phyloP scores from a whole-genome alignment of 92 coral and sea anemone species.

The Phenganax stokvisi region DNA sequence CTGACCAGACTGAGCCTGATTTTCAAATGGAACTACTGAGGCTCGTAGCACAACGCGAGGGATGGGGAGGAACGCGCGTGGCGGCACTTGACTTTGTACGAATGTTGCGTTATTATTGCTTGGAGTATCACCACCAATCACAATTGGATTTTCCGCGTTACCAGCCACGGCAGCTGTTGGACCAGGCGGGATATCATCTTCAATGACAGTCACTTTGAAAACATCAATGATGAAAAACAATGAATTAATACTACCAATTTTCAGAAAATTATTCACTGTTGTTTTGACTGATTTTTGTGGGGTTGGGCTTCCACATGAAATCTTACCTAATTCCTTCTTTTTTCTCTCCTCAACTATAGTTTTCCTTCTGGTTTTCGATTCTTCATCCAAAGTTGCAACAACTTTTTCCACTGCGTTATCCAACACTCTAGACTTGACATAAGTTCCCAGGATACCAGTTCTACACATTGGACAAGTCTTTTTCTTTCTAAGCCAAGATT shows the following conservation, averaged over 20 bases:
- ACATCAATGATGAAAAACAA: slow-evolving; percentile 10
- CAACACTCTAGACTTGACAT: slow-evolving; percentile 84
- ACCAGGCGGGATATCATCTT: slow-evolving; percentile 33
- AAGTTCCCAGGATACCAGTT: slow-evolving; percentile 60
- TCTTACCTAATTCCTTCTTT: slow-evolving; percentile 83
- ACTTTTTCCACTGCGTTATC: slow-evolving; percentile 94
- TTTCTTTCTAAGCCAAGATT: slow-evolving; percentile 81
- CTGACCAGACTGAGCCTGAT: slow-evolving; percentile 14
- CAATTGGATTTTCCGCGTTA: slow-evolving; percentile 23
- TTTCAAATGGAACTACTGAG: slow-evolving; percentile 14
- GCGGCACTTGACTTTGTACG: slow-evolving; percentile 7
- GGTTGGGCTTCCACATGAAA: slow-evolving; percentile 5
- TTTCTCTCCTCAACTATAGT: slow-evolving; percentile 77
- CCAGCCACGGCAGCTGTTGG: background rate
- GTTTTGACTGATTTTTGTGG: no score
- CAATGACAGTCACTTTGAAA: slow-evolving; percentile 32
- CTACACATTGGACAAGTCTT: slow-evolving; percentile 93
- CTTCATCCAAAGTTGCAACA: slow-evolving; percentile 91
- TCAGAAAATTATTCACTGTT: no score
- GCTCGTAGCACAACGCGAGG: background rate
- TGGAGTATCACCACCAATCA: background rate
- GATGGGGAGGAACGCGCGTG: background rate
- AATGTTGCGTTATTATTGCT: slow-evolving; percentile 7
- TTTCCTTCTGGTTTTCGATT: slow-evolving; percentile 66
- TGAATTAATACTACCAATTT: no score